Base-by-base conservation (phyloP, 2,113 vertebrate species). In the Sylvicapra grimmia region DNA sequence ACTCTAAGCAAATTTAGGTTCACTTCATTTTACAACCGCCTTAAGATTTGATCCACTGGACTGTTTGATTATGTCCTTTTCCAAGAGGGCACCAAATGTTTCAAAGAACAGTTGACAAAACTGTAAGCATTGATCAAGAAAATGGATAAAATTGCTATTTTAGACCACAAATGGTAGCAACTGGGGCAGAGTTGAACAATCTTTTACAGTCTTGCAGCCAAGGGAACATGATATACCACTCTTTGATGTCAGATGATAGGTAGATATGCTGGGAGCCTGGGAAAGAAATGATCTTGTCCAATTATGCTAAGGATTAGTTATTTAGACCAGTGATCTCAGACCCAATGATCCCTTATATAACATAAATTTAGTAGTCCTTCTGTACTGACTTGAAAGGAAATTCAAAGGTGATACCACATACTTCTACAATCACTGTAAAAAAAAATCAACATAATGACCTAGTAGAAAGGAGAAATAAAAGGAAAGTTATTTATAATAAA, bases 81-180 rank as follows among this genome's bases (percentile, higher is more conserved):
- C 82, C 91, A 95, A 90, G 80, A 96, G 51, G 94, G 56, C 95
- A 95, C 77, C 51, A 63, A 93, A 72, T 92, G 75, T 95, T 95
- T 51, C 5, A 7, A 92, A 94, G 49, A 94, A 96, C 44, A 87
- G 96, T 94, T 49, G 54, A 36, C 72, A 53, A 96, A 88, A 44
- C 90, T 61, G 13, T 77, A 92, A 77, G n/a, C 49, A 93, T 25
- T 86, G 54, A 98, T 90, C 47, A 90, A 72, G 80, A 80, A 93
- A 97, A 96, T 90, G 72, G 94, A 92, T 79, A 75, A 90, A 96
- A 95, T 12, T 91, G 88, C 61, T 94, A 90, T 86, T 94, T 93
- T 94, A 95, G 68, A 65, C 31, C 54, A 94, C 75, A 96, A 75
- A 90, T 72, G 29, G 79, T 72, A 88, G 31, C 58, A 29, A 77